Conservation (phyloP, 2,113 vertebrate genomes). For the Panurus biarmicus region DNA sequence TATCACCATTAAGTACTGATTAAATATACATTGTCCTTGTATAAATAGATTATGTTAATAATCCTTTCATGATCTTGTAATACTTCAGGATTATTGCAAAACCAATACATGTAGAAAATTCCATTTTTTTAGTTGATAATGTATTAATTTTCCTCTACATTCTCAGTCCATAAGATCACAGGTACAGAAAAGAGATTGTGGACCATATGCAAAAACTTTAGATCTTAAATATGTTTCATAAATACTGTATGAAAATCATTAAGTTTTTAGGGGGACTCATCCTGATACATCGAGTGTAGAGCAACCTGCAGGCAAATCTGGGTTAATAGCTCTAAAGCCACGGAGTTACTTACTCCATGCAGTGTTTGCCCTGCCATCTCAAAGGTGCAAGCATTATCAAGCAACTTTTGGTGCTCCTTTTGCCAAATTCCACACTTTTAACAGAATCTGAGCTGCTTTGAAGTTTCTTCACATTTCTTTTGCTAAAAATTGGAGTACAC, state of each 20-base stretch:
- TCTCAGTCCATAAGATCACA: background rate
- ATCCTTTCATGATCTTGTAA: slow-evolving; percentile 16
- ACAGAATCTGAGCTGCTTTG: background rate
- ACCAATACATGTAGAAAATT: background rate
- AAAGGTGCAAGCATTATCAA: background rate
- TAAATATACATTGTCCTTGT: slow-evolving; percentile 42
- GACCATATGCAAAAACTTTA: background rate
- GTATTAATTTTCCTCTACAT: background rate
- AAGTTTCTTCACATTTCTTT: background rate
- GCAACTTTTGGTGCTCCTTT: background rate
- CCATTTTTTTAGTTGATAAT: background rate
- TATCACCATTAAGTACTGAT: slow-evolving; percentile 42
- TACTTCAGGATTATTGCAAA: slow-evolving; percentile 21
- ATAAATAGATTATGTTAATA: slow-evolving; percentile 47
- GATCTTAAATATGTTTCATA: background rate
- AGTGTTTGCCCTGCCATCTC: background rate
- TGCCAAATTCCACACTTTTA: background rate
- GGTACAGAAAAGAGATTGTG: background rate
- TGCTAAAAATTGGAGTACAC: background rate
- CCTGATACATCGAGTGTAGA: background rate
- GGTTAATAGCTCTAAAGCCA: background rate
- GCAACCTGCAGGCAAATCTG: background rate
- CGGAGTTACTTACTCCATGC: background rate
- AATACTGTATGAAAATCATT: background rate
- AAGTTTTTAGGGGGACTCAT: background rate